A percentile compares a stretch with the other conserved stretches of the same genome.
Conservation (phyloP, 2,888 invertebrate species). For the Archaeoteleia sp. region DNA sequence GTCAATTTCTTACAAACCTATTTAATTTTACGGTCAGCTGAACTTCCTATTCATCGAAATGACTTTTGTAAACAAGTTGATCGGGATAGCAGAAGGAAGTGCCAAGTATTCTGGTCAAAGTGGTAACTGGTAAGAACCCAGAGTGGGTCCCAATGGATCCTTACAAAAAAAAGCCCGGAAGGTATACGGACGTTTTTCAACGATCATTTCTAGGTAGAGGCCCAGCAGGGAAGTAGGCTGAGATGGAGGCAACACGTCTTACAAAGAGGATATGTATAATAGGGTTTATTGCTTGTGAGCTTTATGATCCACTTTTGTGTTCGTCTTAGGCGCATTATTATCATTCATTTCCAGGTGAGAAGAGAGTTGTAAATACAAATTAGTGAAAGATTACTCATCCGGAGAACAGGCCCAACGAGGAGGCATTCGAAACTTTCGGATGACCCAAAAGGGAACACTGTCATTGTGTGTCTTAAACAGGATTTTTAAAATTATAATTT, state of each 20-base stretch:
- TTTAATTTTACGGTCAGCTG: conserved; percentile 55
- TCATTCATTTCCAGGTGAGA: conserved; percentile 64
- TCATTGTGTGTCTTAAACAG: too few relatives aligned
- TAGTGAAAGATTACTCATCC: conserved; percentile 70
- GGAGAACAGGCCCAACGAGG: conserved; percentile 60
- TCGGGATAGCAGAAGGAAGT: conserved; percentile 53
- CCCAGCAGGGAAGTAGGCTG: too few relatives aligned
- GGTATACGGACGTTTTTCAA: too few relatives aligned
- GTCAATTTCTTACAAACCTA: too few relatives aligned
- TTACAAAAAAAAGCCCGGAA: too few relatives aligned
- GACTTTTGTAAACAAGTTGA: conserved; percentile 61
- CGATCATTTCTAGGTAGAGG: too few relatives aligned
- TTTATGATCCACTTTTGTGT: background rate
- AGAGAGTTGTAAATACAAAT: conserved; percentile 72
- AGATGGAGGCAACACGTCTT: too few relatives aligned
- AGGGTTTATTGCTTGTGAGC: too few relatives aligned
- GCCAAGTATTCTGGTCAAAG: conserved; percentile 40
- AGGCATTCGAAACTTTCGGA: conserved; percentile 54
- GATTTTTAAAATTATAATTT: too few relatives aligned
- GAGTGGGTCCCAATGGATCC: too few relatives aligned
- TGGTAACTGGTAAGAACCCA: too few relatives aligned
- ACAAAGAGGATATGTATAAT: too few relatives aligned
- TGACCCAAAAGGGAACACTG: conserved; percentile 33
- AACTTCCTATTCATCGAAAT: conserved; percentile 59
- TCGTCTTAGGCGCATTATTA: conserved; percentile 37